These are phyloP conservation scores for Cavia porcellus DNA, from an alignment of 2,113 vertebrate species.

Conservation along the genomic window DNA sequence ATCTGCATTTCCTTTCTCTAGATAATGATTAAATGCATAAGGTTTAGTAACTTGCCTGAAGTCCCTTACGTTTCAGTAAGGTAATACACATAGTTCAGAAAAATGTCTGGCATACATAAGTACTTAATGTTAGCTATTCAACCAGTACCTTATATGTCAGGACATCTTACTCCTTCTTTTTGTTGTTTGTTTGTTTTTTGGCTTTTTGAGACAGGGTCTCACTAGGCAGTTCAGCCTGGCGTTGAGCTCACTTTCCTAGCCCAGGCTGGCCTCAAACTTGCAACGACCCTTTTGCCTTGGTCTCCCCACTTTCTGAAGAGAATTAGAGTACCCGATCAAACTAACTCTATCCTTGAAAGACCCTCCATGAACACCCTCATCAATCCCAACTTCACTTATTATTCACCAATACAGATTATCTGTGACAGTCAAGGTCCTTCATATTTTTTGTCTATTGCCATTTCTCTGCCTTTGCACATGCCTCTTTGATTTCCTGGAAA, in stretches of 20 bases:
- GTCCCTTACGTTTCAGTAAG: slow-evolving; percentile 16
- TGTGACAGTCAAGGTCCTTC: neutral
- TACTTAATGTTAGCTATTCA: neutral
- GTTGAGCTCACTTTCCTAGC: too few species aligned
- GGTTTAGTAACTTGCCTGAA: neutral
- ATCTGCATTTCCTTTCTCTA: slow-evolving; percentile 25
- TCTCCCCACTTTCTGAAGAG: neutral
- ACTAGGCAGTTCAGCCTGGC: too few species aligned
- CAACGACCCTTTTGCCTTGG: too few species aligned
- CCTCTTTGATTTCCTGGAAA: neutral
- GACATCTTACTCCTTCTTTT: neutral
- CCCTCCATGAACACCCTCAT: neutral
- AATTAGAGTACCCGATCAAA: slow-evolving; percentile 26
- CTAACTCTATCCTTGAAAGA: neutral
- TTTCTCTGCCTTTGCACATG: slow-evolving; percentile 17
- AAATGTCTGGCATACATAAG: neutral
- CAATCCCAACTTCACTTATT: slow-evolving; percentile 36
- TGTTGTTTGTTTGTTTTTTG: too few species aligned
- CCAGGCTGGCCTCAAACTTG: too few species aligned
- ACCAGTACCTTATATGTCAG: slow-evolving; percentile 29
- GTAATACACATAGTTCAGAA: slow-evolving; percentile 31
- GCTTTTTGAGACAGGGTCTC: too few species aligned
- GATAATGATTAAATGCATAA: slow-evolving; percentile 5
- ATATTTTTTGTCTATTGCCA: neutral
- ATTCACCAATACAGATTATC: slow-evolving; percentile 30